Base-by-base conservation (phyloP, 2,888 invertebrate species). In the Aplocera efformata region DNA sequence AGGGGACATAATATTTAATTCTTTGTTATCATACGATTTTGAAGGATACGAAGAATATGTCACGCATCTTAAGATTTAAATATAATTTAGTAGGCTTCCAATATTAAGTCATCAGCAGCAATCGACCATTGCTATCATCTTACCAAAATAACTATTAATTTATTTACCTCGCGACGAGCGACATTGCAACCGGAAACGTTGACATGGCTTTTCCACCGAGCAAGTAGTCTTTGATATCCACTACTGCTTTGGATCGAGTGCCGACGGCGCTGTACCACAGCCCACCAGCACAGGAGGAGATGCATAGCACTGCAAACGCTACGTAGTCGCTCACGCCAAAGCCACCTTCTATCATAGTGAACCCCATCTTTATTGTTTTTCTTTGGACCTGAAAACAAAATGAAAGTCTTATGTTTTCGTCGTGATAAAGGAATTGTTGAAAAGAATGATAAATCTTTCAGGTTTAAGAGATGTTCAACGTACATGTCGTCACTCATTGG, bases 121-220 rank as follows among this genome's bases (percentile, higher is more conserved):
- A n/a, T n/a, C n/a, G n/a, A n/a, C n/a, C n/a, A n/a, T n/a, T n/a
- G n/a, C n/a, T n/a, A n/a, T n/a, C n/a, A n/a, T n/a, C n/a, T n/a
- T n/a, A n/a, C n/a, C n/a, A n/a, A n/a, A n/a, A 31, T 13, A 34
- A 31, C 11, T 31, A 17, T 28, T 29, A 32, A 7, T 3, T 6
- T 25, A 33, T 32, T 34, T 28, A 94, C 95, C 94, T 94, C 38
- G 96, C 96, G 64, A 96, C 91, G 22, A 96, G 89, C 6, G 96
- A 96, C 90, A 96, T 93, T 11, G 96, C 93, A 8, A 96, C 95
- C 0, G 96, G 96, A 66, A 96, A 93, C 0, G 93, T 92, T 43
- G 91, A 90, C 89, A 96, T 90, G 42, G 91, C 89, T 60, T 91
- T 90, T 41, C 93, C 94, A 21, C 95, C 96, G 47, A 96, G 90